A percentile compares a stretch with the other conserved stretches of the same genome.
phyloP scores from a whole-genome alignment of 2,797 vertebrate species.

The Mus spretus region DNA sequence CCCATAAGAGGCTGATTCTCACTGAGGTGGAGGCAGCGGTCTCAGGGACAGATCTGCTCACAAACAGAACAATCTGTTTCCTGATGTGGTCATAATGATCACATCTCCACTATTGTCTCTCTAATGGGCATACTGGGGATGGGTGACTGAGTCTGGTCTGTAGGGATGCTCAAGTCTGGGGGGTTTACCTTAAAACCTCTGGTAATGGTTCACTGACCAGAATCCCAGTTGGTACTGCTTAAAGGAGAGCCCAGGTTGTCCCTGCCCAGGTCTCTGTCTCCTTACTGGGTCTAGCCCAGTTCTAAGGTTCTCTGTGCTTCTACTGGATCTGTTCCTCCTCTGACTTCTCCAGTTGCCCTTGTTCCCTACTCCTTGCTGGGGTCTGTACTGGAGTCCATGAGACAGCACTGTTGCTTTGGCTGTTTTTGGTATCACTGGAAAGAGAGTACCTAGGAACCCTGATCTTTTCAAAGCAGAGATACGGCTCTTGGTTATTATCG shows the following conservation, averaged over 20 bases:
- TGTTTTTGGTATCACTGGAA: neutral
- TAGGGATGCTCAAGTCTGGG: neutral
- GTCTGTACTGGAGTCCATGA: rapidly evolving
- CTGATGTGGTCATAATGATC: neutral
- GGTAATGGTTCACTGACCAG: neutral
- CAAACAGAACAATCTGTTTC: neutral
- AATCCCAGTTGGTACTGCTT: neutral
- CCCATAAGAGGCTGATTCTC: neutral
- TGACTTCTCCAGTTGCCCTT: neutral
- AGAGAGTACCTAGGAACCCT: neutral
- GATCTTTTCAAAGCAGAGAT: neutral
- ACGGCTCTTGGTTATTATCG: neutral
- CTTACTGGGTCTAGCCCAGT: rapidly evolving
- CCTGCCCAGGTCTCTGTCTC: neutral
- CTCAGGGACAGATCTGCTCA: neutral
- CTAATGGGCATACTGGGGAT: neutral
- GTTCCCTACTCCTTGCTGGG: rapidly evolving
- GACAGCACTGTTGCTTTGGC: neutral
- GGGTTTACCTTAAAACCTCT: neutral
- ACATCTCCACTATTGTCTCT: neutral
- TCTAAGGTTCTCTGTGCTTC: neutral
- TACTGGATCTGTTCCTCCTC: neutral
- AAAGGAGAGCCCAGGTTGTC: neutral
- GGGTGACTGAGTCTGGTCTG: neutral
- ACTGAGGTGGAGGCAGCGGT: neutral